Evolutionary conservation across 2,113 vertebrate species (phyloP).

Genomic region (Ceyx melanurus): DNA sequence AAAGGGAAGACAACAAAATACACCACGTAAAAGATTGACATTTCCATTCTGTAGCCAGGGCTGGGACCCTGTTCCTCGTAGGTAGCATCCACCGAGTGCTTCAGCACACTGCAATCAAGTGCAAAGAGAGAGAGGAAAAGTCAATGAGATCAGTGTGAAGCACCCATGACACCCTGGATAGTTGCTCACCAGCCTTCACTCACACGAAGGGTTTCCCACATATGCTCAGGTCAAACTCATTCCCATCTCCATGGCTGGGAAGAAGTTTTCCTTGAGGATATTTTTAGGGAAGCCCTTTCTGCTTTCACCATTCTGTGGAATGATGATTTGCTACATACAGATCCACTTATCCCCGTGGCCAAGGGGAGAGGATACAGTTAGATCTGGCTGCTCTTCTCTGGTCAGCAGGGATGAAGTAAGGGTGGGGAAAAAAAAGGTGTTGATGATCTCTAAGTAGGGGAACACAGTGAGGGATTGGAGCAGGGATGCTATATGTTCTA

Average conservation of each 20-base stretch:
- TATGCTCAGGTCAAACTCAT: slow-evolving; percentile 18
- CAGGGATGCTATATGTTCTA: neutral
- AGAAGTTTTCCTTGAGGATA: slow-evolving; percentile 12
- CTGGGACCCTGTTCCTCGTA: slow-evolving; percentile 93
- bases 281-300: neutral
- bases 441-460: neutral
- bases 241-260: neutral
- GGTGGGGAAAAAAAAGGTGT: neutral
- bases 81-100: slow-evolving; percentile 95
- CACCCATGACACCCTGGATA: neutral
- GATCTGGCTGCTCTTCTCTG: slow-evolving; percentile 43
- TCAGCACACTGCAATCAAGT: slow-evolving; percentile 84
- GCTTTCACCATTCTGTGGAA: slow-evolving; percentile 4
- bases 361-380: slow-evolving; percentile 1
- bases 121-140: slow-evolving; percentile 32
- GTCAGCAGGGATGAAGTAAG: neutral
- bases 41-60: slow-evolving; percentile 94
- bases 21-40: slow-evolving; percentile 97
- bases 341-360: slow-evolving; percentile 9
- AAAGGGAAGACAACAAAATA: slow-evolving; percentile 99
- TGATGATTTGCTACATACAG: neutral
- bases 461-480: neutral
- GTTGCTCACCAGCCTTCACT: neutral
- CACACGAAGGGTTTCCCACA: neutral
- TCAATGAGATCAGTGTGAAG: slow-evolving; percentile 6